Conservation (phyloP, 2,888 invertebrate species). For the Polydesmus complanatus region DNA sequence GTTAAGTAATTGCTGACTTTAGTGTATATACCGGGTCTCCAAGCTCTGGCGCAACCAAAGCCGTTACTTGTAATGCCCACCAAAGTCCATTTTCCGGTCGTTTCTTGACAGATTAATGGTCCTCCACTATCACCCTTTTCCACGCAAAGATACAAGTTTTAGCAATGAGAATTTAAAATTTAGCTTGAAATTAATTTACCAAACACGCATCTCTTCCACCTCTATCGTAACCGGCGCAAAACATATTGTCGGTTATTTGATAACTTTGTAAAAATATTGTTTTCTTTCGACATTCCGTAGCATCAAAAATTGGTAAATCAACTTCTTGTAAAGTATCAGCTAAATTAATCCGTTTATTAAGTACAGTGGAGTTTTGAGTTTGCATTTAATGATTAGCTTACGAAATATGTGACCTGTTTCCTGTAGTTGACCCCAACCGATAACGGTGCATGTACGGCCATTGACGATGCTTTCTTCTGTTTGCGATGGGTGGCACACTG, state of each 20-base stretch:
- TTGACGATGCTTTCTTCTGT: slow-evolving; percentile 39
- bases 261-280: slow-evolving; percentile 60
- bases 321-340: slow-evolving; percentile 72
- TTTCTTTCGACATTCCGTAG: slow-evolving; percentile 56
- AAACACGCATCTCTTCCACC: slow-evolving; percentile 67
- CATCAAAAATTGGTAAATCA: slow-evolving; percentile 61
- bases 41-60: slow-evolving; percentile 62
- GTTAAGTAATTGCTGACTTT: slow-evolving; percentile 58
- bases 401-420: slow-evolving; percentile 66
- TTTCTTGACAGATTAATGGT: slow-evolving; percentile 32
- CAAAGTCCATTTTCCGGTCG: slow-evolving; percentile 34
- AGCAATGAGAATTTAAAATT: background rate
- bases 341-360: slow-evolving; percentile 29
- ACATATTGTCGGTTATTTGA: slow-evolving; percentile 64
- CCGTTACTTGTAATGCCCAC: slow-evolving; percentile 61
- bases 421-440: slow-evolving; percentile 68
- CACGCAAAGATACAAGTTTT: background rate
- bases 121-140: slow-evolving; percentile 22
- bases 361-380: background rate
- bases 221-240: slow-evolving; percentile 64
- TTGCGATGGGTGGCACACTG: slow-evolving; percentile 49
- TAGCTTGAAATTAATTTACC: slow-evolving; percentile 33
- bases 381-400: slow-evolving; percentile 36
- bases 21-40: slow-evolving; percentile 65
- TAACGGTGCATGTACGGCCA: slow-evolving; percentile 56